Conservation (phyloP, 2,797 vertebrate genomes). For the Tapera naevia region DNA sequence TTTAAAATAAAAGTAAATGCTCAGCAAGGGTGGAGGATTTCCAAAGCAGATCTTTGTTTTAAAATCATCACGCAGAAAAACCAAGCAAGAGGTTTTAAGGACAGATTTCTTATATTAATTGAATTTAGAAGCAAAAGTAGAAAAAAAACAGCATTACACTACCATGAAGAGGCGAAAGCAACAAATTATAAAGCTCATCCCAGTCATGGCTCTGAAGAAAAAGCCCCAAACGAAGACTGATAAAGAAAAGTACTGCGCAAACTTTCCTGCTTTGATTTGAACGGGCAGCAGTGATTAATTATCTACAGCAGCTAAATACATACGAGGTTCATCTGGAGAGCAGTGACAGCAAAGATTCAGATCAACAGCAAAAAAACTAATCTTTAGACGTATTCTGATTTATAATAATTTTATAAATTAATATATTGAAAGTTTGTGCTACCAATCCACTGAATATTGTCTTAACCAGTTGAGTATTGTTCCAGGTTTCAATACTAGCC, state of each 20-base stretch:
- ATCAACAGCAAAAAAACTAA: neutral
- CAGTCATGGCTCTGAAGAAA: neutral
- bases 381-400: neutral
- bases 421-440: neutral
- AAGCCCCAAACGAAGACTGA: neutral
- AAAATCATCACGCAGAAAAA: neutral
- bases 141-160: conserved; percentile 2
- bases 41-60: neutral
- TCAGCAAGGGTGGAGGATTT: neutral
- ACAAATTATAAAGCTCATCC: conserved; percentile 1
- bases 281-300: neutral
- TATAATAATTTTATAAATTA: neutral
- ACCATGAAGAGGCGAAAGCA: neutral
- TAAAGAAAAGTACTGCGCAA: neutral
- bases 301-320: neutral
- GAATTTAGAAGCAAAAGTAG: neutral
- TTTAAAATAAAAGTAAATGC: neutral
- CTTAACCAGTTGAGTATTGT: neutral
- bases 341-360: neutral
- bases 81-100: neutral
- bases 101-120: conserved; percentile 8
- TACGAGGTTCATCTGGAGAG: neutral
- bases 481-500: neutral
- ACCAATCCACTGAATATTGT: neutral
- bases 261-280: conserved; percentile 6